Percentiles rank a stretch among this genome's conserved stretches.
Conservation (phyloP, 2,797 vertebrate species). For the Tauraco hartlaubi region DNA sequence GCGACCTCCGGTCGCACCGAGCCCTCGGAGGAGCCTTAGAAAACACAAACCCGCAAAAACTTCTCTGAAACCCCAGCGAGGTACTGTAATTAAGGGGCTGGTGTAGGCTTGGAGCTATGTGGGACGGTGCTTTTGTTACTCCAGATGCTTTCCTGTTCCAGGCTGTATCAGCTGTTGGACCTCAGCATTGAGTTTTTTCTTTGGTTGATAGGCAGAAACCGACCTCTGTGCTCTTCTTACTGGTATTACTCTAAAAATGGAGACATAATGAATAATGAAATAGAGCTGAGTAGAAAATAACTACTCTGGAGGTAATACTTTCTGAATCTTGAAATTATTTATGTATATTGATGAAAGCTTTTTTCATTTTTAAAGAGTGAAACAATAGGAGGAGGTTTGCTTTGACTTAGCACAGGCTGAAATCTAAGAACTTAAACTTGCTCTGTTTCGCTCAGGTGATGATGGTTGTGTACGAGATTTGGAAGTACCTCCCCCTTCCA, state of each 20-base stretch:
- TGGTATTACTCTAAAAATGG: neutral
- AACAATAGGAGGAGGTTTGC: neutral
- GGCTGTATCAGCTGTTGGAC: neutral
- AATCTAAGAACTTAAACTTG: neutral
- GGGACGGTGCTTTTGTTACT: neutral
- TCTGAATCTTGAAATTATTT: neutral
- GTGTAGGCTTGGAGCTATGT: neutral
- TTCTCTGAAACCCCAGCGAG: fast-evolving
- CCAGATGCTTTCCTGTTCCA: fast-evolving
- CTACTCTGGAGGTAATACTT: neutral
- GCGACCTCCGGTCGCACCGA: neutral
- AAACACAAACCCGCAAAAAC: neutral
- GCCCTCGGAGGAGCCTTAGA: neutral
- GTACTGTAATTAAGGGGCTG: neutral
- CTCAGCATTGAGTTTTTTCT: neutral
- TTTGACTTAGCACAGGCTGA: neutral
- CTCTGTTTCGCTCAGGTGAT: neutral
- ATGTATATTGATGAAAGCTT: neutral
- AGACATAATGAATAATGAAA: neutral
- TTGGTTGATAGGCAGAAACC: neutral
- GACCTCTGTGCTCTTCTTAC: neutral
- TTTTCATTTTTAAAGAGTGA: neutral
- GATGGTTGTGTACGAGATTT: neutral
- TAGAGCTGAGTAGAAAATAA: neutral
- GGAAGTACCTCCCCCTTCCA: neutral